Evolutionary conservation across 2,113 vertebrate genomes (phyloP), one percentile per base, ranked within the genome.

Genomic region (Anolis carolinensis): DNA sequence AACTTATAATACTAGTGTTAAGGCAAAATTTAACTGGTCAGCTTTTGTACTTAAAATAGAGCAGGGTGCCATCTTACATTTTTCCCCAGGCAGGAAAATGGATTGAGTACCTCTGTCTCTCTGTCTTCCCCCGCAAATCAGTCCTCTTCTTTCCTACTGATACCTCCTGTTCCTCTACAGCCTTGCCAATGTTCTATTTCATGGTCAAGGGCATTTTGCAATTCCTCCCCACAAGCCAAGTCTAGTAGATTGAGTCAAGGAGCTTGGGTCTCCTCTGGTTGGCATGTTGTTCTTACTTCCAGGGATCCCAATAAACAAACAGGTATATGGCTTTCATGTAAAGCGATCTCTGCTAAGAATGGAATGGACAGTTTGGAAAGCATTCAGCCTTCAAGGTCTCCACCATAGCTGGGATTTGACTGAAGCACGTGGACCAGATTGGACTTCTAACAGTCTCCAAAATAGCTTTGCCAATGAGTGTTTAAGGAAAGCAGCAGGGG

Each of bases 291-390:
- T 79, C 48, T 79, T 90, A 89, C 92, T 89, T 86, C 0, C 0
- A 83, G 89, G 50, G 44, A 86, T 77, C 67, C 30, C 71, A 85
- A 86, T 90, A 93, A 91, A 93, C 89, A 94, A 90, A 81, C 71
- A 14, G 71, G 78, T 80, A 79, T 79, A 50, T 89, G 86, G 72
- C 88, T 93, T 93, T 93, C 92, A 90, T 30, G 82, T 93, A 95
- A 93, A 92, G 74, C 87, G 87, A 86, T 89, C 70, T 8, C 68
- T 89, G 82, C 94, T 93, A 92, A 91, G 90, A 94, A 92, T 2
- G 76, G 82, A 78, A 32, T 63, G 77, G 77, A 90, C 89, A 83
- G 79, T 85, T 90, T 92, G 92, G 91, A 92, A 93, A 90, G 59
- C 88, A 89, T 79, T 88, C 92, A 93, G 32, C 16, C 55, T 71